A percentile compares a stretch with the other conserved stretches of the same genome.
These are phyloP conservation scores for Nudaria mundana DNA, from an alignment of 2,888 invertebrate species.

Conservation along the genomic window DNA sequence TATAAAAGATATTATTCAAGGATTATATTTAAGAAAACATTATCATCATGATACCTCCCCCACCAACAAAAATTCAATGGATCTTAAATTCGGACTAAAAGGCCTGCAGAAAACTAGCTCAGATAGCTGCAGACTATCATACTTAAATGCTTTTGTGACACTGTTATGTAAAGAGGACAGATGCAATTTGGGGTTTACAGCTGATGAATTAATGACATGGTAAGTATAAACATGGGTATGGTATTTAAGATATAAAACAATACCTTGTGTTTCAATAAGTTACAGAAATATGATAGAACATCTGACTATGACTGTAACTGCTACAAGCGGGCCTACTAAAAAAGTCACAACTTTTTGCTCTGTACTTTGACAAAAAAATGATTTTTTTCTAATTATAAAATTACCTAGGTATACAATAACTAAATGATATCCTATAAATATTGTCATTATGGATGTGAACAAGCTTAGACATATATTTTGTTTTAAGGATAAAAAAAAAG, in stretches of 20 bases:
- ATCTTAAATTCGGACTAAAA: conserved; percentile 80
- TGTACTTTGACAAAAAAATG: too few species aligned
- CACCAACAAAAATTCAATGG: conserved; percentile 56
- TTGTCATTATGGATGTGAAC: too few species aligned
- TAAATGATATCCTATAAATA: too few species aligned
- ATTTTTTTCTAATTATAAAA: too few species aligned
- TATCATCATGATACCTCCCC: conserved; percentile 66
- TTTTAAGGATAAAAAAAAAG: too few species aligned
- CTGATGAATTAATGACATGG: conserved; percentile 87
- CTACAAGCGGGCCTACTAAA: too few species aligned
- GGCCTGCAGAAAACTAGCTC: conserved; percentile 84
- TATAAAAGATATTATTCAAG: conserved; percentile 83
- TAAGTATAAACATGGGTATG: conserved; percentile 34
- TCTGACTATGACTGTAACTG: too few species aligned
- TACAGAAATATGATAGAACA: too few species aligned
- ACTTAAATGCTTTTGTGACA: conserved; percentile 94
- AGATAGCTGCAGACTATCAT: conserved; percentile 90
- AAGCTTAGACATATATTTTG: too few species aligned
- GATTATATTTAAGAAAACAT: conserved; percentile 75
- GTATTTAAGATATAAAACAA: background rate
- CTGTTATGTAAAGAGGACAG: conserved; percentile 85
- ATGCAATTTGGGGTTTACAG: conserved; percentile 85
- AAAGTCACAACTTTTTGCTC: too few species aligned
- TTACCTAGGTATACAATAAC: too few species aligned
- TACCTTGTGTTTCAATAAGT: background rate